Evolutionary conservation across 2,113 vertebrate species (phyloP), one percentile per base, ranked within the genome.

Genomic region (Pantherophis guttatus): DNA sequence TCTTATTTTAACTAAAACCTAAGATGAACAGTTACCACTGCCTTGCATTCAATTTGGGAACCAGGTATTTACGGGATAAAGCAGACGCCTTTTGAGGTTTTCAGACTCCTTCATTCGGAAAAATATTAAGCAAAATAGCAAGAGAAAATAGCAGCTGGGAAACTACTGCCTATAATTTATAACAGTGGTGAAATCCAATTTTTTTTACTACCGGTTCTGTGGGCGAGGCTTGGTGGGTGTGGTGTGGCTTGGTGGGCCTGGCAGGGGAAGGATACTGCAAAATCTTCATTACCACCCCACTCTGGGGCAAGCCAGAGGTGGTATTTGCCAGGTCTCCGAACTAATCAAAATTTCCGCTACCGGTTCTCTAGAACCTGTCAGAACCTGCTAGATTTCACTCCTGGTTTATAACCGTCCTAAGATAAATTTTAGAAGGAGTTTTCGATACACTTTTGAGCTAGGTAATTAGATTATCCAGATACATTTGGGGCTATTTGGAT

Each of bases 1-100:
- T 33, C 62, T 57, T 89, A 48, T 58, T 89, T 89, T 89, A 92
- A 90, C 29, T 62, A 53, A 86, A 90, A 90, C 48, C 89, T 93
- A 13, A 81, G 88, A 50, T 58, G 65, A 81, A 48, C 11, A 21
- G 10, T 50, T 90, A 54, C 55, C 33, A 21, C 29, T 87, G 50
- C 15, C 23, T 85, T 65, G 15, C 24, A 58, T 92, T 33, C 52
- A 52, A 48, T 93, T 86, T 89, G 9, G 39, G 39, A 59, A 52
- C 17, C 24, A 8, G 48, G 3, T 48, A 50, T 85, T 89, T 59
- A 58, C 6, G 11, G n/a, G 57, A 24, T 24, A 52, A 81, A 48
- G 11, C 39, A 50, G 62, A 24, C 2, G 55, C 8, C 2, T 91
- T 87, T 58, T 1, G 54, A 23, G 39, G 44, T 48, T 39, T 59